A percentile compares a stretch with the other conserved stretches of the same genome.
Conservation (phyloP, 64 coral and sea anemone species). For the Platygyra sinensis region DNA sequence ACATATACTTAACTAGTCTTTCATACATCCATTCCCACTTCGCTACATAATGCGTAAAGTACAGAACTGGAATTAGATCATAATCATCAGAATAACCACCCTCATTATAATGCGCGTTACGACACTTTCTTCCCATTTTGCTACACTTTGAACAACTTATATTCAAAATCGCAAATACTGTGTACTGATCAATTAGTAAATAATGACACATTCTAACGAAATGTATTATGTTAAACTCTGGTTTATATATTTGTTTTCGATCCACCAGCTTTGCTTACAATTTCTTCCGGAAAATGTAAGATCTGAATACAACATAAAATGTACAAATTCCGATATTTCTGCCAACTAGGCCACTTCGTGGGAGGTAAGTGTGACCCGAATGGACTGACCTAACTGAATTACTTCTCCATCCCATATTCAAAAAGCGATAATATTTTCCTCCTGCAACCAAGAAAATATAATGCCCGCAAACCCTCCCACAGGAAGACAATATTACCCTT, state of each 20-base stretch:
- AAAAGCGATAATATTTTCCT: slow-evolving; percentile 1
- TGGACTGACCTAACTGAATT: slow-evolving; percentile 30
- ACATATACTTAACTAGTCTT: background rate
- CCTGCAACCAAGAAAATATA: no score
- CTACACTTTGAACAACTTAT: no score
- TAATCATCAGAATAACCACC: no score
- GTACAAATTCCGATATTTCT: slow-evolving; percentile 35
- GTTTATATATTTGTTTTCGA: slow-evolving; percentile 33
- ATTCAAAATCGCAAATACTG: no score
- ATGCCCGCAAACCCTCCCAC: no score
- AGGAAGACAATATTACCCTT: no score
- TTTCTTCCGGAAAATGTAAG: slow-evolving; percentile 39
- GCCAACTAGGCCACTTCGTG: slow-evolving; percentile 40
- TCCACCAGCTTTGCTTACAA: slow-evolving; percentile 47
- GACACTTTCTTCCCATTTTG: no score
- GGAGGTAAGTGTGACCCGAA: background rate
- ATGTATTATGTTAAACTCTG: slow-evolving; percentile 24
- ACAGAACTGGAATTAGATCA: background rate
- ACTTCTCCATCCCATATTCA: background rate
- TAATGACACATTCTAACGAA: slow-evolving; percentile 37
- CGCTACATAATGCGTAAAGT: slow-evolving; percentile 25
- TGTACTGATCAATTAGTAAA: no score
- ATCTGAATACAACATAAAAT: slow-evolving; percentile 19
- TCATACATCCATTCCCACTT: slow-evolving; percentile 21
- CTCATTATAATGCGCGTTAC: no score